phyloP scores from a whole-genome alignment of 2,113 vertebrate genomes.

The Limnothrissa miodon region DNA sequence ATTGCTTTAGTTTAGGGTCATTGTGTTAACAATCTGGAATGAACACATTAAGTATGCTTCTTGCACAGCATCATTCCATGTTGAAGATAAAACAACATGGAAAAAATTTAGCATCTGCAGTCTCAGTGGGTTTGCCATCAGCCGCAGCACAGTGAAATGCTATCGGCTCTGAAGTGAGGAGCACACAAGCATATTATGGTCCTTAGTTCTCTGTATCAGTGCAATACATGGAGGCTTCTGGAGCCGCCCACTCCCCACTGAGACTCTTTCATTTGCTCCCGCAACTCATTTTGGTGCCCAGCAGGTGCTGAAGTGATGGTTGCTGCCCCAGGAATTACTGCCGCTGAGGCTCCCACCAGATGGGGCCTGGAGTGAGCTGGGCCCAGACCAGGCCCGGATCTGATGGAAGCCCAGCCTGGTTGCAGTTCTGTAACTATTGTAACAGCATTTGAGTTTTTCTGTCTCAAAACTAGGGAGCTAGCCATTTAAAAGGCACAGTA shows the following conservation, averaged over 20 bases:
- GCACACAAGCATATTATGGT: neutral
- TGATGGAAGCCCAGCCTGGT: neutral
- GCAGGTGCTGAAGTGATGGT: neutral
- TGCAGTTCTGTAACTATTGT: no score
- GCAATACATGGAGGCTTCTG: neutral
- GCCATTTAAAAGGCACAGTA: no score
- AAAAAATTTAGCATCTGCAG: neutral
- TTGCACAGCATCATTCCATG: neutral
- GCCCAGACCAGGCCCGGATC: neutral
- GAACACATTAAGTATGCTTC: neutral
- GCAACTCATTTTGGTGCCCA: neutral
- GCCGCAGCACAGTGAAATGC: neutral
- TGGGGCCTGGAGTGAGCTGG: neutral
- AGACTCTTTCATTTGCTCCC: neutral
- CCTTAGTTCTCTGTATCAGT: neutral
- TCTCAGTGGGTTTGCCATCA: neutral
- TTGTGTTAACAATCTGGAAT: neutral
- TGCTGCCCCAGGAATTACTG: neutral
- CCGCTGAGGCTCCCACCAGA: neutral
- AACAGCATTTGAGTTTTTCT: no score
- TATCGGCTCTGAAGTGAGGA: neutral
- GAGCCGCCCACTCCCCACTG: neutral
- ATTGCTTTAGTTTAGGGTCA: neutral
- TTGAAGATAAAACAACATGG: neutral
- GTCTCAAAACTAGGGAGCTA: no score